phyloP scores from a whole-genome alignment of 2,113 vertebrate genomes.

The Carettochelys insculpta region DNA sequence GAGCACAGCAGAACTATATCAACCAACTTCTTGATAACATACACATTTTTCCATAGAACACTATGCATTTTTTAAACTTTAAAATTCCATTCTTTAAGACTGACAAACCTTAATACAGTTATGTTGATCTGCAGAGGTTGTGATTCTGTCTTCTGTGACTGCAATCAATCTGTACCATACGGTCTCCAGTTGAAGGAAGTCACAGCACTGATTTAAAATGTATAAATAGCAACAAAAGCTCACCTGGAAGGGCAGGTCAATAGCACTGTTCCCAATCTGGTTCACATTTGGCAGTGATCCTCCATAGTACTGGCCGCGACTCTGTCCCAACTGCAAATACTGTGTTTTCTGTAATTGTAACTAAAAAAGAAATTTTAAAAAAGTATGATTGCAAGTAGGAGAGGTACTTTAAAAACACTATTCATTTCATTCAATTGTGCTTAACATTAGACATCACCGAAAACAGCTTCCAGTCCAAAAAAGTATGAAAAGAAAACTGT shows the following conservation, averaged over 20 bases:
- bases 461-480: not conserved
- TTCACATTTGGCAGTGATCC: conserved; percentile 99
- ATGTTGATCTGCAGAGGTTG: not conserved
- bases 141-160: not conserved
- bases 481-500: not conserved
- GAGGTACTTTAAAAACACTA: not conserved
- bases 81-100: accelerated
- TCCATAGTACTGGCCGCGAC: conserved; percentile 97
- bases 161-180: not conserved
- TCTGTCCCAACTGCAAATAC: conserved; percentile 98
- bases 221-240: conserved; percentile 47
- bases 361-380: conserved; percentile 75
- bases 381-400: not conserved
- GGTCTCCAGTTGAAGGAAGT: not conserved
- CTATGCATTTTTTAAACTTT: accelerated
- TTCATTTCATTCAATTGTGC: not conserved
- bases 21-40: not conserved
- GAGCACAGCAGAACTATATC: not conserved
- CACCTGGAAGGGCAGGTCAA: conserved; percentile 99
- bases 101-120: accelerated
- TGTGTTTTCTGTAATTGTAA: conserved; percentile 99
- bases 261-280: conserved; percentile 95
- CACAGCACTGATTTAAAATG: accelerated
- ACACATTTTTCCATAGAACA: accelerated
- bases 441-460: accelerated